phyloP scores from a whole-genome alignment of 2,888 invertebrate species.

The Spodoptera picta region DNA sequence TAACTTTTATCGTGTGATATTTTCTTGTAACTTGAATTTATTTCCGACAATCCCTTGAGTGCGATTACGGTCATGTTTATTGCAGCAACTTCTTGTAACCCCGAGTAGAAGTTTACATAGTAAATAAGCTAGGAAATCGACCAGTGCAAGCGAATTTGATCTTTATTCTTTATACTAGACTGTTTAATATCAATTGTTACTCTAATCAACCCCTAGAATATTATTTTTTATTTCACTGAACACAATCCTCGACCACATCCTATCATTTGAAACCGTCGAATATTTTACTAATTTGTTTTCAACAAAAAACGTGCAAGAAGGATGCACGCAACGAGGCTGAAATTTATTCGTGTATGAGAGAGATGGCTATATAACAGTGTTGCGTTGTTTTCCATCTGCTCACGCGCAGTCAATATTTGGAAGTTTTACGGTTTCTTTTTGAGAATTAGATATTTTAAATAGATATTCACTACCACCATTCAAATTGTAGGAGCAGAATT shows the following conservation, averaged over 20 bases:
- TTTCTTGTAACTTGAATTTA: slow-evolving; percentile 5
- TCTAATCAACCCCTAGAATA: slow-evolving; percentile 16
- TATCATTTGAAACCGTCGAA: slow-evolving; percentile 54
- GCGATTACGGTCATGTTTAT: slow-evolving; percentile 20
- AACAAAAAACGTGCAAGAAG: slow-evolving; percentile 66
- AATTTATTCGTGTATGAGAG: slow-evolving; percentile 61
- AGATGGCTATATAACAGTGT: slow-evolving; percentile 50
- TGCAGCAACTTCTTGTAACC: slow-evolving; percentile 16
- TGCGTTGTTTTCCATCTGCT: slow-evolving; percentile 54
- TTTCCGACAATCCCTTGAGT: slow-evolving; percentile 11
- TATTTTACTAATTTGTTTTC: slow-evolving; percentile 61
- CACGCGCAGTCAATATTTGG: slow-evolving; percentile 27
- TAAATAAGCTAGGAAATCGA: neutral
- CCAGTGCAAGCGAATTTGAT: slow-evolving; percentile 5
- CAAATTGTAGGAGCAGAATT: too few species aligned
- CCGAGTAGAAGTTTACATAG: neutral
- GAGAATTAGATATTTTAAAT: neutral
- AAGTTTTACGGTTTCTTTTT: slow-evolving; percentile 35
- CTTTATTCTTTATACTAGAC: neutral
- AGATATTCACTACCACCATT: too few species aligned
- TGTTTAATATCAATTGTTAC: neutral
- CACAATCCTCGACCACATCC: slow-evolving; percentile 45
- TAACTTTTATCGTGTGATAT: neutral
- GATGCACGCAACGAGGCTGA: slow-evolving; percentile 53
- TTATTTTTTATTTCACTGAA: slow-evolving; percentile 18